Evolutionary conservation across 2,113 vertebrate genomes (phyloP), one percentile per base, ranked within the genome.

Genomic region (Sialia sialis): DNA sequence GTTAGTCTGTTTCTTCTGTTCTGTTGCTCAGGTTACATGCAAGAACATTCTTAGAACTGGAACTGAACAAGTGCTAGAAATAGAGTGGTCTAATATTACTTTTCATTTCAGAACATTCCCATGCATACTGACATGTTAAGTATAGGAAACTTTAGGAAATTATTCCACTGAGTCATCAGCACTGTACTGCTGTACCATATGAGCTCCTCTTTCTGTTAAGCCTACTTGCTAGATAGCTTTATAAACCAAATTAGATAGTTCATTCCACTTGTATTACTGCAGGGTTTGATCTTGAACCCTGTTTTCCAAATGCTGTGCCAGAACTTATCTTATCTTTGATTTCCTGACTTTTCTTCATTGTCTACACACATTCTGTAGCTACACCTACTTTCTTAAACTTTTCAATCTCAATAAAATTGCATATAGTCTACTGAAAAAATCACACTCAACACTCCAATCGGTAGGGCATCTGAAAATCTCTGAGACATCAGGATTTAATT

Each of bases 111-210:
- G 77, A 94, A 87, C 34, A 68, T 84, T 95, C 86, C 59, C 32
- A 43, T 66, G 44, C 22, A 11, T n/a, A 60, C 52, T 84, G 72
- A 66, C 56, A 62, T 16, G 34, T 64, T 79, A 81, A 93, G 63
- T 58, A 69, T n/a, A 73, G 54, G 66, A 77, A 84, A 69, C 27
- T 92, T 86, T 22, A 74, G 66, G 67, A 89, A 89, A 91, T 66
- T 46, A n/a, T 94, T 87, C 63, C 81, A 87, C 36, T 87, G 82
- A 93, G 39, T 93, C 87, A 95, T 87, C 66, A 87, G 48, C 75
- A 82, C 58, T 54, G 49, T 56, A 73, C 34, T 54, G 32, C 70
- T 84, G n/a, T 66, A 44, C 49, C 78, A 73, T 76, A 76, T 34
- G 38, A 91, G 34, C n/a, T 78, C 17, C 36, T 38, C 46, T 80